Conservation (phyloP, 2,113 vertebrate species). For the Gadus chalcogrammus region DNA sequence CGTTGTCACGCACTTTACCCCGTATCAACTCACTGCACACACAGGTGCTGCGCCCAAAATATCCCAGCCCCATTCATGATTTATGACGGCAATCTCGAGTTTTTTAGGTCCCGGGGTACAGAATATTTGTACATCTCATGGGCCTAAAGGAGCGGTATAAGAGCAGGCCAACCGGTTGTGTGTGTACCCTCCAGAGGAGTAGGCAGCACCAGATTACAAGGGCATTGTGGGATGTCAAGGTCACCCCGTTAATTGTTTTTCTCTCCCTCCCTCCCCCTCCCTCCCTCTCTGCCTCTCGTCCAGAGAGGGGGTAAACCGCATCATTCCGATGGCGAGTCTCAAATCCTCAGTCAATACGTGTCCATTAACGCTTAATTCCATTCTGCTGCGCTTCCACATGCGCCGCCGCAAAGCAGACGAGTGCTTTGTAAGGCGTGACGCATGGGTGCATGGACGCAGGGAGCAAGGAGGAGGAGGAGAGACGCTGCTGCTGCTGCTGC, state of each 20-base stretch:
- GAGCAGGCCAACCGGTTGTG: conserved; percentile 7
- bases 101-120: too few relatives aligned
- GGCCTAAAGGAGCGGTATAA: too few relatives aligned
- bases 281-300: conserved; percentile 12
- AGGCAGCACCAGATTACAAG: conserved; percentile 28
- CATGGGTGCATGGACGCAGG: conserved; percentile 10
- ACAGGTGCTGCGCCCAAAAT: not conserved
- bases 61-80: not conserved
- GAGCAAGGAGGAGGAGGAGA: not conserved
- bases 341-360: conserved; percentile 49
- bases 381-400: conserved; percentile 53
- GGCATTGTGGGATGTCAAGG: conserved; percentile 58
- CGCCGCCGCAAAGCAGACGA: conserved; percentile 39
- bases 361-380: conserved; percentile 65
- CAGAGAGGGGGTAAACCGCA: conserved; percentile 31
- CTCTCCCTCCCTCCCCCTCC: not conserved
- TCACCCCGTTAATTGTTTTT: conserved; percentile 57
- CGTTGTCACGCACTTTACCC: not conserved
- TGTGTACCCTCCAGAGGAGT: conserved; percentile 36
- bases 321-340: conserved; percentile 30
- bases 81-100: not conserved
- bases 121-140: too few relatives aligned
- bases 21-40: not conserved
- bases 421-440: conserved; percentile 41
- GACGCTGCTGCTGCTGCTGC: too few relatives aligned